Evolutionary conservation across 2,888 invertebrate species (phyloP), one percentile per base, ranked within the genome.

Genomic region (Meteorus cinctellus): DNA sequence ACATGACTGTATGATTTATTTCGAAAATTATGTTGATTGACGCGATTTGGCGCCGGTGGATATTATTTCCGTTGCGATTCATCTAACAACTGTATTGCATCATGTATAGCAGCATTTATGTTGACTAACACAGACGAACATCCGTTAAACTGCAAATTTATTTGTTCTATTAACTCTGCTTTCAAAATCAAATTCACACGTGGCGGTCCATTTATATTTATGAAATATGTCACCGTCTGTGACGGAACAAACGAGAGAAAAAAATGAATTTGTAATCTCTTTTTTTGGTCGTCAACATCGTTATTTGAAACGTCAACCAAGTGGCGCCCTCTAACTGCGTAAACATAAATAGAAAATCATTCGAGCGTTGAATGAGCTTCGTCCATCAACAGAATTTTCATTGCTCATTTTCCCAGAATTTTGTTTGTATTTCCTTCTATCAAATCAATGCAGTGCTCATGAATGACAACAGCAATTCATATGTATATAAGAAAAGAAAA

Each of bases 11-110:
- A 55, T 55, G 8, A 48, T 48, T 55, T 55, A 55, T 55, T 70
- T 51, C 63, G 70, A 70, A 75, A 75, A 75, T 70, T 68, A 60
- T 68, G 68, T 45, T 74, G 74, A 74, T 74, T 55, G 65, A 70
- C 65, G 75, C 45, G 51, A 75, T 75, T 70, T 70, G 70, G 70
- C 69, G 59, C 31, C 36, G 29, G 34, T 36, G 34, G 16, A 19
- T 34, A n/a, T 51, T 55, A 51, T 70, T 70, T 36, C 59, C 8
- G 34, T 51, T 31, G 34, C 59, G 31, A 48, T 14, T 70, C 41
- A 24, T 12, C 19, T 34, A 69, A 70, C 55, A 59, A 55, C 31
- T 24, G 29, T 4, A 70, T 36, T 34, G 34, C n/a, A 70, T 70
- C 59, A 24, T 34, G 10, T n/a, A n/a, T n/a, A 65, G 1, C 41